Evolutionary conservation across 2,113 vertebrate genomes (phyloP), one percentile per base, ranked within the genome.

Genomic region (Microcebus griseorufus): DNA sequence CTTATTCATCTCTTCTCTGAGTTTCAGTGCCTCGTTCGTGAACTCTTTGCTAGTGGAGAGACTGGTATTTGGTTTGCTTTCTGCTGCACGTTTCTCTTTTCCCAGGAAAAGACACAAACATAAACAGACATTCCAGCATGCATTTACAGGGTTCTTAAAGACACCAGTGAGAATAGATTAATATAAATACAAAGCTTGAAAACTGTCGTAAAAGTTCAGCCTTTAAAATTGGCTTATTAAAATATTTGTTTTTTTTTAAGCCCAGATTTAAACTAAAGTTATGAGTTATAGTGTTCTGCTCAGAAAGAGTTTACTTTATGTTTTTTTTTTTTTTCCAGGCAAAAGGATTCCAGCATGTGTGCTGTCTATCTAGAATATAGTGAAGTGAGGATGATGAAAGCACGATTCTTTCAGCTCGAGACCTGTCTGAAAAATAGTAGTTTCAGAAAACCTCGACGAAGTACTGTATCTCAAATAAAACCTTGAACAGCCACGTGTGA

Each of bases 101-200:
- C 98, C 97, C 97, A 91, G 93, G 98, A 90, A 98, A 94, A 96
- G 98, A 98, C 97, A 87, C 3, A 93, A 98, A 98, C 58, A 86
- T 97, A 98, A 98, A 98, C 98, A 98, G 95, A 96, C 96, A 97
- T 97, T 97, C 97, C 93, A 69, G 97, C 97, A 67, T 65, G 95
- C 96, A 55, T 92, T 98, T 97, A 78, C 96, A 64, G 96, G 90
- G 88, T 92, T 97, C 97, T 98, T 93, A 97, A 98, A 98, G 4
- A 97, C 86, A 45, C 97, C 51, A 90, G 96, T 64, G 98, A 96
- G 96, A 97, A 96, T 53, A 97, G 92, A 94, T 90, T 98, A 97
- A 97, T 97, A 96, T 97, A 97, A 98, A 98, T 98, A 98, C 96
- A 87, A 87, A 98, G 98, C 97, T 98, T 98, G 98, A 98, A 94